Conservation (phyloP, 2,113 vertebrate species). For the Coracopsis vasa region DNA sequence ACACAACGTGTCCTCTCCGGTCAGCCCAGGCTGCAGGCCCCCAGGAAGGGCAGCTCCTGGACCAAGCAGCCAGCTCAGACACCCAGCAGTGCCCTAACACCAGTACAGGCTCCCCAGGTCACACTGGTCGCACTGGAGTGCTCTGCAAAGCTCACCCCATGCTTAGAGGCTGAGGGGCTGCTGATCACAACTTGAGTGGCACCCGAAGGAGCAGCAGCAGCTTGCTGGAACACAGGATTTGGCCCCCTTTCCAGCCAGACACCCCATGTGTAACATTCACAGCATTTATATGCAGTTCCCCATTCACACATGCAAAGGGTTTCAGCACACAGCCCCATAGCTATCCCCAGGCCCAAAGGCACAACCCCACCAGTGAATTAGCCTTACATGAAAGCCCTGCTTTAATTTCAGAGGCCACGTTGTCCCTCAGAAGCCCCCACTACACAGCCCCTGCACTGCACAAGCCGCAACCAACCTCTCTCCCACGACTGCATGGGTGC, state of each 20-base stretch:
- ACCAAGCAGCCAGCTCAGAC: rapidly evolving
- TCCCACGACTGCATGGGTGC: rapidly evolving
- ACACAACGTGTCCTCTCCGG: background rate
- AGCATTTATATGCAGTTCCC: background rate
- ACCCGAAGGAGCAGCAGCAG: background rate
- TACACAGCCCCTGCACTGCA: background rate
- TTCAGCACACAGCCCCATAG: background rate
- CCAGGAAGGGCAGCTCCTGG: rapidly evolving
- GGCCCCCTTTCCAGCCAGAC: background rate
- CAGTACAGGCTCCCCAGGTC: background rate
- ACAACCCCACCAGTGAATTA: background rate
- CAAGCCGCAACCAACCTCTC: background rate
- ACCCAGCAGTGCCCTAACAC: background rate
- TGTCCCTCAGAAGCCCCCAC: background rate
- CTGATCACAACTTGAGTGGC: background rate
- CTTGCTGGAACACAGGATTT: background rate
- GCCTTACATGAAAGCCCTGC: background rate
- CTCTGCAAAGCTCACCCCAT: conserved; percentile 2
- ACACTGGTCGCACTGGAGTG: background rate
- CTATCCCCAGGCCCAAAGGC: background rate
- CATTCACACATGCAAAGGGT: background rate
- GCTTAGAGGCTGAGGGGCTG: background rate
- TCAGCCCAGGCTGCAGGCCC: background rate
- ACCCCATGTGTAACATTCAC: background rate
- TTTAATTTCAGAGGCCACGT: background rate